Evolutionary conservation across 2,113 vertebrate species (phyloP), one percentile per base, ranked within the genome.

Genomic region (Oenanthe melanoleuca): DNA sequence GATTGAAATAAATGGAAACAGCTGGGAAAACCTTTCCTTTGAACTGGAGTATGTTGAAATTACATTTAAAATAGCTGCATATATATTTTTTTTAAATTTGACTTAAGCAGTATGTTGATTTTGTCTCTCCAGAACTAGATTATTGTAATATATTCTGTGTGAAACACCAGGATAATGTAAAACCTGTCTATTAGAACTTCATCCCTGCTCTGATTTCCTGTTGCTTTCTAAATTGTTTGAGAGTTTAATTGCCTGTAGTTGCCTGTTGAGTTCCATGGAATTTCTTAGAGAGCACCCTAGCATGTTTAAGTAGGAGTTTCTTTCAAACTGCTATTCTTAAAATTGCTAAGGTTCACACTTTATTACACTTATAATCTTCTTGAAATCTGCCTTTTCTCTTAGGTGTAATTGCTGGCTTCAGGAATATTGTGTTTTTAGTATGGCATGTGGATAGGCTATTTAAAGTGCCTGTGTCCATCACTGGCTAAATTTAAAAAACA

Each of bases 1-100:
- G 66, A 86, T n/a, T 69, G 86, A 86, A 87, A 87, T 86, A 92
- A 91, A 70, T 78, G 47, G 56, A 95, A 93, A 69, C 84, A 93
- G 80, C 55, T 85, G 73, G 65, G 33, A 71, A 86, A 84, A 44
- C 45, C 50, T 89, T 91, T 91, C 47, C 37, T 92, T 93, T 91
- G 55, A 91, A 86, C 67, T 33, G 19, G 28, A 65, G 8, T 84
- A 53, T 72, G 55, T 57, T 79, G 63, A 86, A 90, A 88, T 75
- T 34, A 14, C 64, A 40, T 72, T 89, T 72, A 74, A 88, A 79
- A 89, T 66, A 84, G 37, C 42, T 77, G 29, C 11, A 1, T 22
- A 1, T 79, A 23, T 63, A 42, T 72, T 64, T 69, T 77, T 69
- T 73, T 57, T 6, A n/a, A n/a, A 6, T 71, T 53, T 85, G 21